phyloP scores from a whole-genome alignment of 2,797 vertebrate genomes.

The Pantherophis vulpinus region DNA sequence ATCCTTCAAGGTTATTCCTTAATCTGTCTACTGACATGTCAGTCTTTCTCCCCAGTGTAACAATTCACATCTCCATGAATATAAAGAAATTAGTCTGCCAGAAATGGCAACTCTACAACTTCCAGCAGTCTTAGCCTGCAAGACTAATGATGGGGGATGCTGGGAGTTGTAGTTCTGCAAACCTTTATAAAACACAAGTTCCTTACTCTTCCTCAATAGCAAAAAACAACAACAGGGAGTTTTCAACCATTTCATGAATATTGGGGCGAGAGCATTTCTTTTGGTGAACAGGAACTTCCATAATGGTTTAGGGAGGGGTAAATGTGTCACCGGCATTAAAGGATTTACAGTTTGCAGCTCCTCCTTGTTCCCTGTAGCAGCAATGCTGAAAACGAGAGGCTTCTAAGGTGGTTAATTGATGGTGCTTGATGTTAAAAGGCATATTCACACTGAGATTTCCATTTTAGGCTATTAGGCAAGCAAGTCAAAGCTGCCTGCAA shows the following conservation, averaged over 20 bases:
- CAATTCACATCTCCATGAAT: background rate
- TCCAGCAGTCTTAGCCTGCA: background rate
- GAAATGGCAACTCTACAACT: background rate
- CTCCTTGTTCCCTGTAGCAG: background rate
- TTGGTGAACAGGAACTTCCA: background rate
- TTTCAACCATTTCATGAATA: background rate
- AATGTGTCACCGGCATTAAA: background rate
- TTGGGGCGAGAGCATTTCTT: background rate
- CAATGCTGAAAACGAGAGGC: background rate
- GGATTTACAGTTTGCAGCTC: background rate
- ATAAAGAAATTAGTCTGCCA: background rate
- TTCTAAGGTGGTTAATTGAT: constrained; percentile 23
- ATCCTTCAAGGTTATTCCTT: background rate
- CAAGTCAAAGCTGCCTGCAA: background rate
- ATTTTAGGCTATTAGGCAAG: background rate
- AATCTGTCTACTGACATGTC: background rate
- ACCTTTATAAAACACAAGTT: background rate
- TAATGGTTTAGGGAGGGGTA: background rate
- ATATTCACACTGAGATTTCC: background rate
- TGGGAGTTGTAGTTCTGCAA: background rate
- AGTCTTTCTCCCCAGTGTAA: background rate
- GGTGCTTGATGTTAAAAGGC: constrained; percentile 2
- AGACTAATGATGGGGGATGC: background rate
- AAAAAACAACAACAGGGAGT: background rate
- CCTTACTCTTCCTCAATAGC: background rate